These are phyloP conservation scores for Turritopsis rubra DNA, from an alignment of 30 jellyfish, hydroid and myxozoan species.

Conservation along the genomic window DNA sequence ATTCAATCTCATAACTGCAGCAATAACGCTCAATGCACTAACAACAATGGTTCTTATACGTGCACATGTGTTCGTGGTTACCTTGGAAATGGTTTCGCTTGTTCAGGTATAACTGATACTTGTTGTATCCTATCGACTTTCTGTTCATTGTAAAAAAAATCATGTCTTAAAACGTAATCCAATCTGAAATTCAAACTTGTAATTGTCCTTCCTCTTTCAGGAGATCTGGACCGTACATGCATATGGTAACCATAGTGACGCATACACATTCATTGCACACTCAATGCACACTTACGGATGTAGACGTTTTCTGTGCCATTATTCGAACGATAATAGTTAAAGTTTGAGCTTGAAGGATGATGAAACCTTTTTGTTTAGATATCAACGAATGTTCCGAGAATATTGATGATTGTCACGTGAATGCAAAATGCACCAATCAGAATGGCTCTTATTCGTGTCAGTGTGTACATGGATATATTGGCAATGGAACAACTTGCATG, in stretches of 20 bases:
- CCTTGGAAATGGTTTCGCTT: constrained; percentile 26
- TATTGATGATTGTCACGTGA: constrained; percentile 30
- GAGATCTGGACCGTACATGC: not conserved
- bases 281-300: too few relatives aligned
- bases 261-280: not conserved
- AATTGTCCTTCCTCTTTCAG: too few relatives aligned
- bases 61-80: constrained; percentile 43
- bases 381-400: constrained; percentile 42
- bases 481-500: constrained; percentile 44
- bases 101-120: constrained; percentile 20
- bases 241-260: not conserved
- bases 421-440: constrained; percentile 37
- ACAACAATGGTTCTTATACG: constrained; percentile 28
- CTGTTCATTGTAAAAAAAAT: too few relatives aligned
- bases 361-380: constrained; percentile 16
- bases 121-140: too few relatives aligned
- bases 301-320: not conserved
- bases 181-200: too few relatives aligned
- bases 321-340: too few relatives aligned
- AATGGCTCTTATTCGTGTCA: constrained; percentile 39
- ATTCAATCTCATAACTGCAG: constrained; percentile 25
- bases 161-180: too few relatives aligned
- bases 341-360: not conserved
- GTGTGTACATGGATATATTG: constrained; percentile 42
- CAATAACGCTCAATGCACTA: constrained; percentile 24